These are phyloP conservation scores for Aradophagus sp. DNA, from an alignment of 1,140 invertebrate species.

Conservation along the genomic window DNA sequence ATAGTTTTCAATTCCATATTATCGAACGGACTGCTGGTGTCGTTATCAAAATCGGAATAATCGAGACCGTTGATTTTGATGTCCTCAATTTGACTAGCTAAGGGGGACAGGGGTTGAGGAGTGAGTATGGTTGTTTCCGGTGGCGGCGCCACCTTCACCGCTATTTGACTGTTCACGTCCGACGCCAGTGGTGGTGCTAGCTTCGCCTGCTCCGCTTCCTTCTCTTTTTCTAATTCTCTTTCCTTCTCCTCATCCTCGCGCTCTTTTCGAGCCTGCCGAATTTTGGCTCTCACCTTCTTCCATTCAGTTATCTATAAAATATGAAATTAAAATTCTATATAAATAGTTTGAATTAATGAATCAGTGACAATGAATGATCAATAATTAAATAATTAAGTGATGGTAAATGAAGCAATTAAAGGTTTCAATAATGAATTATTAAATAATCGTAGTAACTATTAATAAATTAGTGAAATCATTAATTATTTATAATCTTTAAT, in stretches of 20 bases:
- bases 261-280: conserved; percentile 76
- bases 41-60: conserved; percentile 89
- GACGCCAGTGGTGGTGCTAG: conserved; percentile 59
- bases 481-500: too few relatives aligned
- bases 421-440: too few relatives aligned
- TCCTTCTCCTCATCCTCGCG: conserved; percentile 78
- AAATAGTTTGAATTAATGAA: too few relatives aligned
- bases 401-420: too few relatives aligned
- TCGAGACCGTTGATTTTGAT: conserved; percentile 70
- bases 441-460: too few relatives aligned
- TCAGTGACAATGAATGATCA: too few relatives aligned
- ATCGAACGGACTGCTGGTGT: conserved; percentile 92
- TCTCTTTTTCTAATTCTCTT: conserved; percentile 26
- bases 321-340: too few relatives aligned
- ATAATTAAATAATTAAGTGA: too few relatives aligned
- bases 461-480: too few relatives aligned
- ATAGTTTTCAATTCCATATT: conserved; percentile 92
- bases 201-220: conserved; percentile 68
- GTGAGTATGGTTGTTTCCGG: conserved; percentile 69
- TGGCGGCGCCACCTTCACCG: conserved; percentile 72
- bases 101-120: conserved; percentile 66
- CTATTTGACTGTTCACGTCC: conserved; percentile 73
- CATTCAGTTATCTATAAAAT: conserved; percentile 78
- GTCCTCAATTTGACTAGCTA: conserved; percentile 63
- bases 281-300: conserved; percentile 78